Conservation (phyloP, 2,797 vertebrate species). For the Benthosema pterotum region DNA sequence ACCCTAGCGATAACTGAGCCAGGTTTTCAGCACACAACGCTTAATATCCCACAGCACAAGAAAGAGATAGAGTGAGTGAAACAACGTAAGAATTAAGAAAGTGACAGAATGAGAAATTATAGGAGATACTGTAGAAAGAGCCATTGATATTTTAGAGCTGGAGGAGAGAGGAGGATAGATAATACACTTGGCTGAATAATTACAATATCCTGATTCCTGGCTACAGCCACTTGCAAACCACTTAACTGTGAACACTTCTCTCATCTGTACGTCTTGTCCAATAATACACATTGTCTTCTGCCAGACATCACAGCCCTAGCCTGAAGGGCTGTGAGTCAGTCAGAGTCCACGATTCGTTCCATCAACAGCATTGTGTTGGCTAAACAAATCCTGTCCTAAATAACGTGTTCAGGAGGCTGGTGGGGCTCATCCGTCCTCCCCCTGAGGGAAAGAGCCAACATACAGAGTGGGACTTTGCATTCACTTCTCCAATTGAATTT, state of each 20-base stretch:
- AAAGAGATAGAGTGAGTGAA: neutral
- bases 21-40: slow-evolving; percentile 8
- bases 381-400: slow-evolving; percentile 38
- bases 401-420: slow-evolving; percentile 25
- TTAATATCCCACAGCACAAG: neutral
- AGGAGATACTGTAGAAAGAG: slow-evolving; percentile 1
- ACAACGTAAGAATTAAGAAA: neutral
- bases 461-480: slow-evolving; percentile 16
- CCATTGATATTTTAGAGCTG: slow-evolving; percentile 14
- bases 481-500: slow-evolving; percentile 44
- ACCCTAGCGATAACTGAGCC: neutral
- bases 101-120: neutral
- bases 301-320: slow-evolving; percentile 3
- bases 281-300: slow-evolving; percentile 16
- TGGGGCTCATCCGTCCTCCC: slow-evolving; percentile 14
- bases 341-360: slow-evolving; percentile 12
- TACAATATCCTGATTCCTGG: slow-evolving; percentile 12
- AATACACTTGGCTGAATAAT: slow-evolving; percentile 17
- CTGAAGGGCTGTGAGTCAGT: slow-evolving; percentile 13
- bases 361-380: neutral
- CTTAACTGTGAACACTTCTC: slow-evolving; percentile 13
- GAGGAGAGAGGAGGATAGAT: neutral
- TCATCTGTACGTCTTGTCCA: slow-evolving; percentile 15
- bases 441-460: slow-evolving; percentile 20
- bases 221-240: slow-evolving; percentile 28